phyloP scores from a whole-genome alignment of 1,140 invertebrate genomes.

The Homarus americanus region DNA sequence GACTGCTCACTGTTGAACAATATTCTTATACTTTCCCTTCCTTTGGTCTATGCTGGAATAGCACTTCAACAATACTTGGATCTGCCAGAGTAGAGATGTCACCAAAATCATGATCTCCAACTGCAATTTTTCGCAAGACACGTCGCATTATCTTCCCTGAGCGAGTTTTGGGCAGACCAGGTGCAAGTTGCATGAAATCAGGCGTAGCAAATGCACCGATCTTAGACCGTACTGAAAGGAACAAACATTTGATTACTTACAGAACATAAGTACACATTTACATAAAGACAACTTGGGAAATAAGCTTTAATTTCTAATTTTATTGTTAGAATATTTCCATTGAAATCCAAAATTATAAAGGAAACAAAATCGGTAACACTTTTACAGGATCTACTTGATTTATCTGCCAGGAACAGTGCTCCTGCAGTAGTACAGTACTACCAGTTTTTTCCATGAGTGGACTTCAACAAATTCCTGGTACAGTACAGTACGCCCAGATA shows the following conservation, averaged over 20 bases:
- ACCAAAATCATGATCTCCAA: slow-evolving; percentile 91
- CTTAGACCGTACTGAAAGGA: slow-evolving; percentile 87
- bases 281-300: too few species aligned
- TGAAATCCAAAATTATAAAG: too few species aligned
- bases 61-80: slow-evolving; percentile 79
- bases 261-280: too few species aligned
- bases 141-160: slow-evolving; percentile 99
- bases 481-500: too few species aligned
- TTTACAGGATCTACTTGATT: too few species aligned
- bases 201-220: slow-evolving; percentile 98
- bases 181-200: slow-evolving; percentile 94
- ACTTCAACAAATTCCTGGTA: too few species aligned
- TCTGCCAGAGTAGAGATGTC: slow-evolving; percentile 90
- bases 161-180: slow-evolving; percentile 95
- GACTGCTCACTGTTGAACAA: neutral
- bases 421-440: too few species aligned
- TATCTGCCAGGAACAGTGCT: too few species aligned
- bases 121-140: slow-evolving; percentile 94
- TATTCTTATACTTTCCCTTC: slow-evolving; percentile 27
- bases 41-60: slow-evolving; percentile 77
- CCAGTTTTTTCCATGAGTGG: too few species aligned
- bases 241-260: neutral
- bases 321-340: too few species aligned
- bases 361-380: too few species aligned
- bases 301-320: too few species aligned